These are phyloP conservation scores for Chalcis sispes DNA, from an alignment of 2,888 invertebrate genomes.

Conservation along the genomic window DNA sequence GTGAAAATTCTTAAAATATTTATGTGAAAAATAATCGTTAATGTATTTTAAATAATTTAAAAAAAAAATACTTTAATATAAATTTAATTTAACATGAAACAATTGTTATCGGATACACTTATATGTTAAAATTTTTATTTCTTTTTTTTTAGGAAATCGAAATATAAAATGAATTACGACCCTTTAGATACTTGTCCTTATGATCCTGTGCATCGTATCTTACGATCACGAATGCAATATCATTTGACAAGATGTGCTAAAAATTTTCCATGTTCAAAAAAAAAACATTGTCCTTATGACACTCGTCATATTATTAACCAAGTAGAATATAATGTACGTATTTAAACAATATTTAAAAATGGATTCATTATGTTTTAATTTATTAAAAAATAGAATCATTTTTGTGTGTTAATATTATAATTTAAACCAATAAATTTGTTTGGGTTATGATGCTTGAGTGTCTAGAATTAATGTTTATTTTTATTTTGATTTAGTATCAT, in stretches of 20 bases:
- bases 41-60: no score
- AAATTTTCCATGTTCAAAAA: constrained; percentile 57
- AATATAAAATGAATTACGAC: constrained; percentile 55
- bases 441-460: no score
- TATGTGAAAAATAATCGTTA: no score
- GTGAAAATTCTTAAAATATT: no score
- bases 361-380: background rate
- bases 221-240: constrained; percentile 60
- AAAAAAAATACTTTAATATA: no score
- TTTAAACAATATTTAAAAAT: background rate
- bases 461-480: background rate
- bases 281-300: constrained; percentile 63
- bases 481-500: constrained; percentile 42
- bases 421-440: no score
- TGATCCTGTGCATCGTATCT: constrained; percentile 62
- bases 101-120: background rate
- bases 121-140: background rate
- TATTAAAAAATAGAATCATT: background rate
- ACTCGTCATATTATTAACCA: constrained; percentile 61
- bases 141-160: background rate
- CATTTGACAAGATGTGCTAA: constrained; percentile 64
- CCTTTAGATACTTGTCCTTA: constrained; percentile 64
- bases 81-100: no score
- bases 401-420: no score
- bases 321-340: constrained; percentile 58